These are phyloP conservation scores for Eucidaris tribuloides DNA, from an alignment of 35 echinoderm and acorn worm genomes.

Conservation along the genomic window DNA sequence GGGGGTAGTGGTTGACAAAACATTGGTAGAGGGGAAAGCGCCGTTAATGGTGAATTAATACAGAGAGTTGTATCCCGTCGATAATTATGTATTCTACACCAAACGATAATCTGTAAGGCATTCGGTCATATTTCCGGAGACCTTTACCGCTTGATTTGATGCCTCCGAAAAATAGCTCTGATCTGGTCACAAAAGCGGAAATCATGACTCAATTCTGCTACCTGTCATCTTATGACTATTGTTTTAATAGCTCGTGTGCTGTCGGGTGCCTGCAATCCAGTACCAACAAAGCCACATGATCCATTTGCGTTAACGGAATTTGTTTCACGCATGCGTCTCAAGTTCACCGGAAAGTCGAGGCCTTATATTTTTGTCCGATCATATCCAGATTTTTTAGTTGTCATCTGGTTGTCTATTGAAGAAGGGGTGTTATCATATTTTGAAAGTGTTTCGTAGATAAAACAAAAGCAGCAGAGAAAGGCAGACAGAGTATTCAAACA, in stretches of 20 bases:
- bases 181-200: not conserved
- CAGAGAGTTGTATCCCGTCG: not conserved
- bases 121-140: too few species aligned
- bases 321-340: not conserved
- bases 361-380: too few species aligned
- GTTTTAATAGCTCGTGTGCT: not conserved
- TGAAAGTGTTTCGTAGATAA: not conserved
- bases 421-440: not conserved
- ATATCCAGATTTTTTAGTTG: too few species aligned
- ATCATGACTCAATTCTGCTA: slow-evolving; percentile 3
- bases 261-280: not conserved
- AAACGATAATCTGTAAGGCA: too few species aligned
- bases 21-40: not conserved
- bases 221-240: not conserved
- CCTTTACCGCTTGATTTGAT: not conserved
- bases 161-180: not conserved
- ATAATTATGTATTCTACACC: too few species aligned
- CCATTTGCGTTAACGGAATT: not conserved
- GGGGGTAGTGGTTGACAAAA: not conserved
- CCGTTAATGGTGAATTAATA: not conserved
- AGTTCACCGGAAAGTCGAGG: not conserved
- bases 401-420: too few species aligned
- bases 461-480: not conserved
- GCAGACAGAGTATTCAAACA: not conserved
- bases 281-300: too few species aligned